Conservation (phyloP, 2,888 invertebrate genomes). For the Aspidapion aeneum region DNA sequence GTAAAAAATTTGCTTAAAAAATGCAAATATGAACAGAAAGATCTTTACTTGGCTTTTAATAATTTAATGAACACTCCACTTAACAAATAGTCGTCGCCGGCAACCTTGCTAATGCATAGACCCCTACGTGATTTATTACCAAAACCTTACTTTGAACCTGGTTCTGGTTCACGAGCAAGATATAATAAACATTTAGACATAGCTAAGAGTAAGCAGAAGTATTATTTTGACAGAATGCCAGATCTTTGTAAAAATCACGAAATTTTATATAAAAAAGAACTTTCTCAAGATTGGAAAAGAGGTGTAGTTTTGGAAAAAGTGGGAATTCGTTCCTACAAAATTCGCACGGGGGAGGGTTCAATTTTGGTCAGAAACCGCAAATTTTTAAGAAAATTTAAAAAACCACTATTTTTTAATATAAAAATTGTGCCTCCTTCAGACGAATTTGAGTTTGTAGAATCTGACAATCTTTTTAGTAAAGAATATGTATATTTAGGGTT, state of each 20-base stretch:
- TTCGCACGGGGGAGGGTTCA: neutral
- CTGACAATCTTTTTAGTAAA: no score
- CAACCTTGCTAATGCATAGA: conserved; percentile 3
- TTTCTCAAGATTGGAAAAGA: neutral
- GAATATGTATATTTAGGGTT: no score
- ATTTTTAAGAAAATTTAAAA: neutral
- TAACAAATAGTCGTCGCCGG: neutral
- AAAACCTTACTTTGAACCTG: neutral
- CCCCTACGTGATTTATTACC: conserved; percentile 1
- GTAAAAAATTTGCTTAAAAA: neutral
- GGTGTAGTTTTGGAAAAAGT: conserved; percentile 1
- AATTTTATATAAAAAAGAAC: neutral
- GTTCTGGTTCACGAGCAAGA: neutral
- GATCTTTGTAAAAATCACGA: neutral
- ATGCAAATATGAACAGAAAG: neutral
- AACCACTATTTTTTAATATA: no score
- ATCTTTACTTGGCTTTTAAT: neutral
- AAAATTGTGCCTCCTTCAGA: no score
- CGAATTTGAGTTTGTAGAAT: no score
- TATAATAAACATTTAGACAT: conserved; percentile 5
- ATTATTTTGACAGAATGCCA: neutral
- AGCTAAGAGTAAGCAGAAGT: neutral
- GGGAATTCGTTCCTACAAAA: conserved; percentile 4
- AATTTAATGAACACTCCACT: conserved; percentile 2
- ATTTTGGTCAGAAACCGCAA: neutral